phyloP scores from a whole-genome alignment of 2,113 vertebrate species.

The Strix aluco region DNA sequence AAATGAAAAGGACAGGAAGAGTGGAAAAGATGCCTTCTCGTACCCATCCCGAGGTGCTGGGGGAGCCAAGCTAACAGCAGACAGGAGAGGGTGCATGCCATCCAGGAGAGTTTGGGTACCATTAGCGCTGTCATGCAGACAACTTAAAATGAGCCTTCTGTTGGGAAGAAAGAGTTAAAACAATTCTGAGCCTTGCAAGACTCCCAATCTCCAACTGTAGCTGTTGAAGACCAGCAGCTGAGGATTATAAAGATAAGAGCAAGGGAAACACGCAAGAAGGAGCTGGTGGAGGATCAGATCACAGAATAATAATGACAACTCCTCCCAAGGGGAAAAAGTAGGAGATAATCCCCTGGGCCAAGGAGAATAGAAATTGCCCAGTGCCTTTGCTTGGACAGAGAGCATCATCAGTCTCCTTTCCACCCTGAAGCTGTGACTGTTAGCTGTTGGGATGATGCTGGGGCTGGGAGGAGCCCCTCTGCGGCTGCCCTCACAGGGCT shows the following conservation, averaged over 20 bases:
- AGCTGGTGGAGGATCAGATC: neutral
- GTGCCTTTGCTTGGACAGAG: rapidly evolving
- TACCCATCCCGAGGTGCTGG: neutral
- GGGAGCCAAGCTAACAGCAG: neutral
- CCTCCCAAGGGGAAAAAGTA: neutral
- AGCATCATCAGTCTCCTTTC: neutral
- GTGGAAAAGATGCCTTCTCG: neutral
- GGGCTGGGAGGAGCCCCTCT: neutral
- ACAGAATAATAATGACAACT: neutral
- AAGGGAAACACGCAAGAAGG: neutral
- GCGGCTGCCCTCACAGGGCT: neutral
- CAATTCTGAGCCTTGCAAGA: neutral
- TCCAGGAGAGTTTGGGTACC: neutral
- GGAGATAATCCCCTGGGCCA: neutral
- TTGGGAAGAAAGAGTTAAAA: neutral
- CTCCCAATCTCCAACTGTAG: neutral
- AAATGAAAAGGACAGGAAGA: neutral
- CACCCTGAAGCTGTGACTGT: neutral
- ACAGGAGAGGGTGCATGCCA: rapidly evolving
- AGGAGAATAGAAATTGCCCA: neutral
- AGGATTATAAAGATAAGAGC: conserved; percentile 19
- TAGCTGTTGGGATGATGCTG: rapidly evolving
- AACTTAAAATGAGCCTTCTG: neutral
- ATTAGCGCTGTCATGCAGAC: neutral
- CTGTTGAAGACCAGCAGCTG: neutral